Base-by-base conservation (phyloP, 2,797 vertebrate species). In the Arrhamphus sclerolepis region DNA sequence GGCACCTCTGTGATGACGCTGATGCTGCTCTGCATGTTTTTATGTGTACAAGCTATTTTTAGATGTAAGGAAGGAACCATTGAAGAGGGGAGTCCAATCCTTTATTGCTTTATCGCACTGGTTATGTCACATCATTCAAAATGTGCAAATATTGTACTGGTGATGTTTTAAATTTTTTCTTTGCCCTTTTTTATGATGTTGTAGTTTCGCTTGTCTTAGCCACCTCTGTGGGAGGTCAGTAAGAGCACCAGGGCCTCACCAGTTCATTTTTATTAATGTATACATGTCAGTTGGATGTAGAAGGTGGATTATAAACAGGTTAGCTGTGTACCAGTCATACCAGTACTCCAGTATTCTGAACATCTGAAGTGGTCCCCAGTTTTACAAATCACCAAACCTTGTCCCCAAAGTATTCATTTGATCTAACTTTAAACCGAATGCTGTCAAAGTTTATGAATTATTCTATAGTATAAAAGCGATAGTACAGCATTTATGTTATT, bases 11-110 rank as follows among this genome's bases (percentile, higher is more conserved):
- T 44, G 42, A 44, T 29, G 49, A 61, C 41, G 62, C 50, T 58
- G 66, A 43, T 62, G 72, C 19, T 44, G 42, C 11, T 29, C 24
- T 70, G 64, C n/a, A 72, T 68, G 62, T 58, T 72, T 61, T 61
- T 58, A 51, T 63, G 47, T 73, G 68, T 38, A 41, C 58, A 78
- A 64, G 65, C 50, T 88, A 89, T 88, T 89, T 89, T 84, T 86
- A 86, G 84, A n/a, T 68, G 21, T 41, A 43, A 62, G 80, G 86
- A 77, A 52, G 76, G 19, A 51, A 81, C 86, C 86, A 86, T 42
- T 43, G 6, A 42, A 56, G 59, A 55, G 78, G 80, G 82, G 78
- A 50, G 70, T 54, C 34, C 13, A 14, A 19, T 48, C 52, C 26
- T 67, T 47, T 57, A 34, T 70, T 46, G 39, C 51, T 31, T 17